Base-by-base conservation (phyloP, 2,797 vertebrate species). In the Neopelma chrysocephalum region DNA sequence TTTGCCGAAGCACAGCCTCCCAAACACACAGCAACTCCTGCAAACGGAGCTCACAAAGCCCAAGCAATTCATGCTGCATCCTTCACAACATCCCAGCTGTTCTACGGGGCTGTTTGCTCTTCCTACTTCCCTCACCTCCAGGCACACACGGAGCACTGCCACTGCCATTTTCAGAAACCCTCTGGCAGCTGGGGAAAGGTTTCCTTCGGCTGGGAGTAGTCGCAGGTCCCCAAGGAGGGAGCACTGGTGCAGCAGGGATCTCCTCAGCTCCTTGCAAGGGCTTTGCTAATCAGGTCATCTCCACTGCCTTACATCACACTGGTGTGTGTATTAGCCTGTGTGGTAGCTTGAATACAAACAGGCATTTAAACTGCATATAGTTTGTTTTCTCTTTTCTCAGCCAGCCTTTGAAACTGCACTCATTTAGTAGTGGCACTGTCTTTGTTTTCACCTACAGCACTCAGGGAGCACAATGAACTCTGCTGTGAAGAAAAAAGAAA, bases 171-270 rank as follows among this genome's bases (percentile, higher is more conserved):
- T 69, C 93, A 95, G 90, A 94, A 95, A 79, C 70, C 72, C 92
- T 95, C 81, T 9, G 62, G 93, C 56, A 96, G 62, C 87, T 96
- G 81, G 10, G 20, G 91, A 77, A 77, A 91, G 92, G 89, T 87
- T 97, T 96, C 95, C 96, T 93, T 86, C 97, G 84, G 90, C 96
- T 95, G 96, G 96, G 96, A 97, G 86, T 68, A 95, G 94, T 40
- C 15, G 3, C 94, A 97, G 76, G 90, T 97, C 97, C 96, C 97
- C 95, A 96, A 75, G 98, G 97, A 97, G 79, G 92, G 69, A 94
- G 95, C 29, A 29, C 82, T 90, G 69, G 80, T 92, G 91, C 89
- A 89, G 93, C 31, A 96, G 95, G 94, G 97, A 98, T 93, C 95
- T 82, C 95, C 93, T 95, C 82, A 21, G 92, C 82, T 71, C 43